A percentile compares a stretch with the other conserved stretches of the same genome.
Conservation (phyloP, 2,888 invertebrate genomes). For the Conistra vaccinii region DNA sequence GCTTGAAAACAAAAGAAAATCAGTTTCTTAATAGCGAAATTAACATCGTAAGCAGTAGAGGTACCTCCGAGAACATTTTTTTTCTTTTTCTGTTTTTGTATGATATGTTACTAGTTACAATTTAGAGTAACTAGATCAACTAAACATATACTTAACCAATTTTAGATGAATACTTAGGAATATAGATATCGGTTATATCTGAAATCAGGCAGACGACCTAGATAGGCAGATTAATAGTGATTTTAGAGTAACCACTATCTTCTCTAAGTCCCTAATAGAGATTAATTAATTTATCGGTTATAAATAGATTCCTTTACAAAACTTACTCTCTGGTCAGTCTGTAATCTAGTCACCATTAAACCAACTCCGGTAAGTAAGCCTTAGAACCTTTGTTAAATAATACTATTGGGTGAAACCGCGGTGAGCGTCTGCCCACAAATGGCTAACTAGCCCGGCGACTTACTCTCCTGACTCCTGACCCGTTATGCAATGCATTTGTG, state of each 20-base stretch:
- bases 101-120: not conserved
- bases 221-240: not conserved
- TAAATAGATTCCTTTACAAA: conserved; percentile 11
- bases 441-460: conserved; percentile 66
- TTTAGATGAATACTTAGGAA: not conserved
- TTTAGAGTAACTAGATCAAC: not conserved
- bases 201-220: not conserved
- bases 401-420: conserved; percentile 63
- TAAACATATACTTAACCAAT: not conserved
- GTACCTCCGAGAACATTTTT: not conserved
- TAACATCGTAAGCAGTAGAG: not conserved
- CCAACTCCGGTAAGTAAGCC: conserved; percentile 34
- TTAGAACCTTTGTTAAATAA: conserved; percentile 70
- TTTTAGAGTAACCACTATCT: not conserved
- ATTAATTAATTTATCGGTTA: conserved; percentile 10
- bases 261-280: not conserved
- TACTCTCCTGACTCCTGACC: conserved; percentile 35
- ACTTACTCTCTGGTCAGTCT: not conserved
- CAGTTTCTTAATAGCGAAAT: not conserved
- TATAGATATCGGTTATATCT: not conserved
- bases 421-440: conserved; percentile 70
- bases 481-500: conserved; percentile 60
- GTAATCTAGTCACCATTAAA: conserved; percentile 16
- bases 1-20: not conserved
- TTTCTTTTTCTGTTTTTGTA: not conserved